These are phyloP conservation scores for Drosophila stalkeri DNA, from an alignment of 2,888 invertebrate genomes.

Conservation along the genomic window DNA sequence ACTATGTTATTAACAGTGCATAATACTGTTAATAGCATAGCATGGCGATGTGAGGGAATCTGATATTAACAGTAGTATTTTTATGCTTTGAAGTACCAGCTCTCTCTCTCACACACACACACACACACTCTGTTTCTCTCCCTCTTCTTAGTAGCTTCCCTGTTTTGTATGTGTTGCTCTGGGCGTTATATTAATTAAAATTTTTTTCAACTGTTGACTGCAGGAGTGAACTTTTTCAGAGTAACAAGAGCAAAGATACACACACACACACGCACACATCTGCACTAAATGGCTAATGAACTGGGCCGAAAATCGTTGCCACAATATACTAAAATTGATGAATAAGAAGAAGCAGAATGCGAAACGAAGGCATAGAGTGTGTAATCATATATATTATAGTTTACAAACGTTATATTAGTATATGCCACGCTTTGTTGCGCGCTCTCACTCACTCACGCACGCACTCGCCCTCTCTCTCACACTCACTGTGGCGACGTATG, in stretches of 20 bases:
- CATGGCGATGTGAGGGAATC: too few relatives aligned
- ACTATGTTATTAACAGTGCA: too few relatives aligned
- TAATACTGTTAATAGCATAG: too few relatives aligned
- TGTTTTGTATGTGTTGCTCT: not conserved
- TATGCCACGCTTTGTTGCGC: conserved; percentile 8
- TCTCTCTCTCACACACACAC: not conserved
- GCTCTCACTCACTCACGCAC: not conserved
- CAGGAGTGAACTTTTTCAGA: not conserved
- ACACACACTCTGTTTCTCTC: too few relatives aligned
- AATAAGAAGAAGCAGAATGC: not conserved
- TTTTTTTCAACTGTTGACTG: not conserved
- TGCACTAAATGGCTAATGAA: conserved; percentile 47
- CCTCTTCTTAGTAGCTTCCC: not conserved
- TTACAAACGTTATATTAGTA: conserved; percentile 18
- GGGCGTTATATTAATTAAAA: conserved; percentile 5
- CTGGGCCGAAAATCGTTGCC: conserved; percentile 22
- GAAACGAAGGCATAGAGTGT: not conserved
- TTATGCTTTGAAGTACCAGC: too few relatives aligned
- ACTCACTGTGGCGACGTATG: conserved; percentile 9
- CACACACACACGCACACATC: conserved; percentile 16
- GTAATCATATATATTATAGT: conserved; percentile 7
- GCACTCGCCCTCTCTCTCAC: not conserved
- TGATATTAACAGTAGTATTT: too few relatives aligned
- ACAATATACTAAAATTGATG: not conserved
- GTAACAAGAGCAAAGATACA: conserved; percentile 21